Base-by-base conservation (phyloP, 2,113 vertebrate genomes). In the Zosterops hypoxanthus region DNA sequence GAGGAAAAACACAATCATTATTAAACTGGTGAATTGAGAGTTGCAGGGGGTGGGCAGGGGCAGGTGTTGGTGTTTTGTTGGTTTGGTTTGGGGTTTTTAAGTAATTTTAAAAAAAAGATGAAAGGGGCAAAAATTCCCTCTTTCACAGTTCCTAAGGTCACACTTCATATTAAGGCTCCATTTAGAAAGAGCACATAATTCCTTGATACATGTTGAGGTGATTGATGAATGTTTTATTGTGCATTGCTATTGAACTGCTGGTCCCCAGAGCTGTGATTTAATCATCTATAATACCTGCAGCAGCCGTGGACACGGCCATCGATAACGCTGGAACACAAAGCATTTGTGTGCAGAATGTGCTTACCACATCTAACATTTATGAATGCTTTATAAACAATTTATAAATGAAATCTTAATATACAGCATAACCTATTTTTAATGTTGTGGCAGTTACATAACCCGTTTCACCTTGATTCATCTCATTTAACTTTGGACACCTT, bases 351-450 rank as follows among this genome's bases (percentile, higher is more conserved):
- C 79, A 21, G 49, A 96, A 92, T 23, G 25, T 91, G 90, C 93
- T 93, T 77, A 77, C 71, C 46, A 44, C 92, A 95, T 92, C 79
- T 24, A 96, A 93, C 76, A 84, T 95, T 96, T 71, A 96, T 88
- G 85, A 95, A 86, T 47, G 47, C 88, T 96, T 77, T 93, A 95
- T 92, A 95, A 96, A 96, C 92, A 93, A 94, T 93, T 95, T 60
- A 96, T 93, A 94, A 81, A 96, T 75, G 64, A 94, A 94, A 90
- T 81, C 68, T 93, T 94, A 91, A 94, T 94, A 83, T 65, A 86
- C 88, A 95, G 68, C 0, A 1, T 83, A 94, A 90, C 80, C 88
- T 75, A 95, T 92, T 95, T 97, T 96, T 92, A 94, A 88, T 71
- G 64, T 26, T 4, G 4, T 71, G 59, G 52, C 50, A 66, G 72